Evolutionary conservation across 2,797 vertebrate genomes (phyloP).

Genomic region (Cirrhinus mrigala): DNA sequence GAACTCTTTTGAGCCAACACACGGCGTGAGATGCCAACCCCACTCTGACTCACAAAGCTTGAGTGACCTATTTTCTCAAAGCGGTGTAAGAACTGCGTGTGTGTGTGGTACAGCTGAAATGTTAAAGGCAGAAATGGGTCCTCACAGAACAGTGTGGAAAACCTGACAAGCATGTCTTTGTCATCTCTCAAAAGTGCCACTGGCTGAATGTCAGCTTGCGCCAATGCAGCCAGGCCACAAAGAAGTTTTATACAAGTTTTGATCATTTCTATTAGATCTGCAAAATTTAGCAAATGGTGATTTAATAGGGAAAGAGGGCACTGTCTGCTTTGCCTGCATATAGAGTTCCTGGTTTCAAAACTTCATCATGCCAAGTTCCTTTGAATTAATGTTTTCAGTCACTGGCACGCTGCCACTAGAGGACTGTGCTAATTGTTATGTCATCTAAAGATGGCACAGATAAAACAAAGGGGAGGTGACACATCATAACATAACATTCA

Average conservation of each 20-base stretch:
- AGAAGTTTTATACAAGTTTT: neutral
- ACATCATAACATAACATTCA: neutral
- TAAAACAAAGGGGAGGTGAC: neutral
- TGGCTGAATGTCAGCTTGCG: neutral
- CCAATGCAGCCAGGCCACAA: neutral
- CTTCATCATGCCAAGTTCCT: neutral
- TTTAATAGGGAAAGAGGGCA: neutral
- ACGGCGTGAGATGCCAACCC: constrained; percentile 36
- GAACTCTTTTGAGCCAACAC: constrained; percentile 36
- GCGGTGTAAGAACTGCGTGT: constrained; percentile 19
- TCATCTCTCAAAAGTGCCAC: constrained; percentile 8
- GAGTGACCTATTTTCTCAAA: constrained; percentile 55
- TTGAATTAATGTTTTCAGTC: neutral
- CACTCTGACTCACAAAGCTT: constrained; percentile 37
- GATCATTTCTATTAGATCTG: neutral
- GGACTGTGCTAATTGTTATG: constrained; percentile 21
- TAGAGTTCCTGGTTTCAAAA: neutral
- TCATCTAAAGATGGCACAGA: constrained; percentile 14
- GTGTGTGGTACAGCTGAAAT: constrained; percentile 21
- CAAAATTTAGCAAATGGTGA: neutral
- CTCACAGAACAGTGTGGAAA: constrained; percentile 18
- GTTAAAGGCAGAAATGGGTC: constrained; percentile 12
- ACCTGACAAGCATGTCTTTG: constrained; percentile 18
- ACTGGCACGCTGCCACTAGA: neutral
- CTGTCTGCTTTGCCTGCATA: neutral